Percentiles rank a stretch among this genome's conserved stretches.
Evolutionary conservation across 2,888 invertebrate genomes (phyloP).

Genomic region (Stenotaenia linearis): DNA sequence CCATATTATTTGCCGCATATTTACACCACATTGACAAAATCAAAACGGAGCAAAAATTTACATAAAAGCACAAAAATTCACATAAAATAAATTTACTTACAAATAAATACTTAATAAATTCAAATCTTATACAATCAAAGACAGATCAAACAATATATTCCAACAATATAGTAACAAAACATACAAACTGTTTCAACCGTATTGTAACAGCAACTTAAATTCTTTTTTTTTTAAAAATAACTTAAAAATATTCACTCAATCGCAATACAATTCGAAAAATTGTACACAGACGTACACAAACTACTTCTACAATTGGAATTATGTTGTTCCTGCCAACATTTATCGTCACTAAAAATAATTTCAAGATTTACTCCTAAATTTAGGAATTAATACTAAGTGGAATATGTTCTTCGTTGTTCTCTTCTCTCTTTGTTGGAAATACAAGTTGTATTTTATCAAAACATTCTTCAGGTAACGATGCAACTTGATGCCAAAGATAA

Average conservation of each 20-base stretch:
- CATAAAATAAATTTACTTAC: background rate
- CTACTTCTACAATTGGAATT: background rate
- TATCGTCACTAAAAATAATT: background rate
- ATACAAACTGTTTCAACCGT: no score
- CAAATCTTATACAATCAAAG: background rate
- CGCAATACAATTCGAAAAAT: background rate
- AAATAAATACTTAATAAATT: background rate
- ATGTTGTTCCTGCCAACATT: background rate
- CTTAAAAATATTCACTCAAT: background rate
- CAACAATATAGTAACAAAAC: no score
- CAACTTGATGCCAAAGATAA: slow-evolving; percentile 59
- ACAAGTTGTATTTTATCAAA: slow-evolving; percentile 24
- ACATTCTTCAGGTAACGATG: slow-evolving; percentile 30
- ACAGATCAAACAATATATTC: background rate
- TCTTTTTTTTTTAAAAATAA: background rate
- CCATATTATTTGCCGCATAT: background rate
- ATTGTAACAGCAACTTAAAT: background rate
- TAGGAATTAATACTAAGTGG: slow-evolving; percentile 19
- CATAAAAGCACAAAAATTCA: background rate
- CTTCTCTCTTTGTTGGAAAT: slow-evolving; percentile 6
- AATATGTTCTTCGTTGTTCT: slow-evolving; percentile 28
- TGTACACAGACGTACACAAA: background rate
- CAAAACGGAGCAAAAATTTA: background rate
- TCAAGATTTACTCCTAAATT: no score
- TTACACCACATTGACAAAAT: no score